Evolutionary conservation across 2,888 invertebrate species (phyloP).

Genomic region (Eurytoma californica): DNA sequence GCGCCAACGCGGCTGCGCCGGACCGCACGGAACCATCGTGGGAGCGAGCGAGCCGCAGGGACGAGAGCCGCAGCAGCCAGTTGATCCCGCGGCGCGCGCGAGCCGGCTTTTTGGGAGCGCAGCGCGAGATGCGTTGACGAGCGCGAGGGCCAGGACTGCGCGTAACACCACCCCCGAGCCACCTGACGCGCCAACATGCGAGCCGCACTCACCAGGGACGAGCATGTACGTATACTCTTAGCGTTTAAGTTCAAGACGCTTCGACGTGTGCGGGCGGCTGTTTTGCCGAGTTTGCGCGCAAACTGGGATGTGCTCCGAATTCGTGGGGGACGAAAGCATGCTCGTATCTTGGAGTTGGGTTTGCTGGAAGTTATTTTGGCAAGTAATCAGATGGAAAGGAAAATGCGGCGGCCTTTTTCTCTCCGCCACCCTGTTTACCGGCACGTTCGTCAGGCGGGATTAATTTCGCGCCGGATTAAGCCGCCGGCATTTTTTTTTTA

Average conservation of each 20-base stretch:
- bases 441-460: not conserved
- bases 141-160: not conserved
- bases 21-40: too few species aligned
- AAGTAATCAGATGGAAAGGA: too few species aligned
- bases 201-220: conserved; percentile 68
- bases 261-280: not conserved
- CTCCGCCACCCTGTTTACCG: too few species aligned
- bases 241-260: not conserved
- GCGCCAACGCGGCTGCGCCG: not conserved
- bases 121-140: not conserved
- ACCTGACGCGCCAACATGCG: conserved; percentile 61
- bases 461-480: not conserved
- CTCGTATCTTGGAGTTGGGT: not conserved
- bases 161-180: not conserved
- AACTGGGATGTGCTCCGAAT: too few species aligned
- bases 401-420: not conserved
- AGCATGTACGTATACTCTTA: conserved; percentile 67
- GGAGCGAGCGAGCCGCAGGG: too few species aligned
- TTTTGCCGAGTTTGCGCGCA: too few species aligned
- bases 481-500: not conserved
- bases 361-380: too few species aligned
- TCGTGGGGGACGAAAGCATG: too few species aligned
- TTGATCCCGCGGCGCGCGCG: not conserved
- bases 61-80: too few species aligned
- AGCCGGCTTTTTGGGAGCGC: too few species aligned